These are phyloP conservation scores for Torymus auratus DNA, from an alignment of 2,888 invertebrate species.

Conservation along the genomic window DNA sequence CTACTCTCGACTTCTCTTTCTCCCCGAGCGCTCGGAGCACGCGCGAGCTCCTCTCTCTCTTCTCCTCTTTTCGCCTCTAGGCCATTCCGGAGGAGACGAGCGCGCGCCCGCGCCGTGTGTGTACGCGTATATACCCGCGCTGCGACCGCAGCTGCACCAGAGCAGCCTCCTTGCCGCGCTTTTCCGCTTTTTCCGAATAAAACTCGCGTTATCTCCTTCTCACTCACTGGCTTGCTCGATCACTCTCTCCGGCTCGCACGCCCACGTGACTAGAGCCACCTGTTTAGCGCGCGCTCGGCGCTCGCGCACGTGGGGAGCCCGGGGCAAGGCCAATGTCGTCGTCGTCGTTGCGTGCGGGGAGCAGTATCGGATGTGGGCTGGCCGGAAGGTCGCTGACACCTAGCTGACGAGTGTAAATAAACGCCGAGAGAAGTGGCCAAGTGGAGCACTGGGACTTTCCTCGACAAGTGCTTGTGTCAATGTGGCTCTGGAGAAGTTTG, in stretches of 20 bases:
- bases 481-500: too few relatives aligned
- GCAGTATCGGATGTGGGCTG: conserved; percentile 12
- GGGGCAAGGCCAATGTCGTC: conserved; percentile 22
- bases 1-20: conserved; percentile 67
- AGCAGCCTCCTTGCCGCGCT: neutral
- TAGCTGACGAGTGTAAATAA: conserved; percentile 4
- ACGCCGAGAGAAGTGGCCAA: neutral
- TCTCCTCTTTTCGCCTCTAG: conserved; percentile 77
- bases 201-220: too few relatives aligned
- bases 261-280: too few relatives aligned
- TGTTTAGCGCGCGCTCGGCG: too few relatives aligned
- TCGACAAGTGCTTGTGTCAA: too few relatives aligned
- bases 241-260: too few relatives aligned
- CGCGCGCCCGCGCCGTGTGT: conserved; percentile 74
- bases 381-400: neutral
- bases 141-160: too few relatives aligned
- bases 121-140: neutral
- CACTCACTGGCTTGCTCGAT: too few relatives aligned
- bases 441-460: neutral
- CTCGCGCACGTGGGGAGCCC: too few relatives aligned
- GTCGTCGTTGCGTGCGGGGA: too few relatives aligned
- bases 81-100: conserved; percentile 78
- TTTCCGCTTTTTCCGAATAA: conserved; percentile 9
- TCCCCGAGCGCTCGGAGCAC: conserved; percentile 17
- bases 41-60: conserved; percentile 71